Conservation (phyloP, 2,113 vertebrate genomes). For the Ornithorhynchus anatinus region DNA sequence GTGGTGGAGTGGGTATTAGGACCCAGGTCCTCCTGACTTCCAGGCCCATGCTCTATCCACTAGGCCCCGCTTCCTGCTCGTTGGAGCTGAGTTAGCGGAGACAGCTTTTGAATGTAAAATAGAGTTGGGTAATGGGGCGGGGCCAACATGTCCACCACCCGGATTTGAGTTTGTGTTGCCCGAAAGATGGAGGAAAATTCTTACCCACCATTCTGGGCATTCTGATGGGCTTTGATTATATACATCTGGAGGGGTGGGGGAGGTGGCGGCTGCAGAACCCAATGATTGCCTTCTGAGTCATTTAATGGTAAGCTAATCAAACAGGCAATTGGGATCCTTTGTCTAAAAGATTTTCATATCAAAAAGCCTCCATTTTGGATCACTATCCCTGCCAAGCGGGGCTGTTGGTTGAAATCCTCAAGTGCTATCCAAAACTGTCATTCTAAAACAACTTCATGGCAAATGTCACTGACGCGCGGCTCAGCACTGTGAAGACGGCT, state of each 20-base stretch:
- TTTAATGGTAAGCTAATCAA: slow-evolving; percentile 42
- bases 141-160: too few relatives aligned
- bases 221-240: not conserved
- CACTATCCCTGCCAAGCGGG: slow-evolving; percentile 40
- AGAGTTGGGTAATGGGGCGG: too few relatives aligned
- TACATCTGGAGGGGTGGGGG: not conserved
- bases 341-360: slow-evolving; percentile 54
- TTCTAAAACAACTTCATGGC: slow-evolving; percentile 36
- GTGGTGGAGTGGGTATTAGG: too few relatives aligned
- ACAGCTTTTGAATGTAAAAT: too few relatives aligned
- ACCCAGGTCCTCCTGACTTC: too few relatives aligned
- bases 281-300: slow-evolving; percentile 37
- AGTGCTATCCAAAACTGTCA: slow-evolving; percentile 45
- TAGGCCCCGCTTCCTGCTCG: too few relatives aligned
- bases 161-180: not conserved
- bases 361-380: slow-evolving; percentile 49
- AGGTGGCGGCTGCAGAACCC: slow-evolving; percentile 3
- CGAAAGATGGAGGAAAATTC: not conserved
- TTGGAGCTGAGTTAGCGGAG: too few relatives aligned
- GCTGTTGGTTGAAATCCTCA: slow-evolving; percentile 45
- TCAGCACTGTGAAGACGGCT: not conserved
- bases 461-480: slow-evolving; percentile 43
- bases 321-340: slow-evolving; percentile 38
- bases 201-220: not conserved
- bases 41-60: too few relatives aligned